Conservation (phyloP, 2,797 vertebrate genomes). For the Pachyuromys duprasi region DNA sequence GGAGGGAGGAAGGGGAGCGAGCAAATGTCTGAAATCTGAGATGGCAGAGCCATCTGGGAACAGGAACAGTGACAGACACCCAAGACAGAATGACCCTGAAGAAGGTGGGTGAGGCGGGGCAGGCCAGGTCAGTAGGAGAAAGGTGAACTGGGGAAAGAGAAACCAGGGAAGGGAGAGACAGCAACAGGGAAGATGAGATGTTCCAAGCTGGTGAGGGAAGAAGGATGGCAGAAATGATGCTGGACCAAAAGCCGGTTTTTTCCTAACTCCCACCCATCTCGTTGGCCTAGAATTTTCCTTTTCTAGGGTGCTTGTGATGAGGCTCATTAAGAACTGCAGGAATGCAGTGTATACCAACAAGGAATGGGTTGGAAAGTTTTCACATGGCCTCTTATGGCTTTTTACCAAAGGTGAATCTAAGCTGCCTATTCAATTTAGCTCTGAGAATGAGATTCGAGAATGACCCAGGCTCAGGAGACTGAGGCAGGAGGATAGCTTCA, state of each 20-base stretch:
- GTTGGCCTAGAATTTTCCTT: constrained; percentile 12
- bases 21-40: not conserved
- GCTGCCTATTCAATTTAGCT: not conserved
- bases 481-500: not conserved
- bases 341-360: not conserved
- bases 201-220: not conserved
- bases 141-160: not conserved
- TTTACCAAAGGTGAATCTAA: not conserved
- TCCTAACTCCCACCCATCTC: not conserved
- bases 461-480: not conserved
- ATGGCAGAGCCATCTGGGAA: not conserved
- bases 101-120: not conserved
- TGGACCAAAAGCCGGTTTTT: not conserved
- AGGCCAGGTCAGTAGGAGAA: constrained; percentile 38
- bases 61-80: not conserved
- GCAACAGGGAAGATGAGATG: not conserved
- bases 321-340: not conserved
- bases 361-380: not conserved
- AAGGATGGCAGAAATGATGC: not conserved
- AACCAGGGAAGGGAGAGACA: constrained; percentile 13
- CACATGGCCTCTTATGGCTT: not conserved
- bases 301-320: not conserved
- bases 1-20: not conserved
- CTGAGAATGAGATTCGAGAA: too few relatives aligned
- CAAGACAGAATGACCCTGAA: not conserved